Conservation (phyloP, 2,888 invertebrate genomes). For the Blera fallax region DNA sequence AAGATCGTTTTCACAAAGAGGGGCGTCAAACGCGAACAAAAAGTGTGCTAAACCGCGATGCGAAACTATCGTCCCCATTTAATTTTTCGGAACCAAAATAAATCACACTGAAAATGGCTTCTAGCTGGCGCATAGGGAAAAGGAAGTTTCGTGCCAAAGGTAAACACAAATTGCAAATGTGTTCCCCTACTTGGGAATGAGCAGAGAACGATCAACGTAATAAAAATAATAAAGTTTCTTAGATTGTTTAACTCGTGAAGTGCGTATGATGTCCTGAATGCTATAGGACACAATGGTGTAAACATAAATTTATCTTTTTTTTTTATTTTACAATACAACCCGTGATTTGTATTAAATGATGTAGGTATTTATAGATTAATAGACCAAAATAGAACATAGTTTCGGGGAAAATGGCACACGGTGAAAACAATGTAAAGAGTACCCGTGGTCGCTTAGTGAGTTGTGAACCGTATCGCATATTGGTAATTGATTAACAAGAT, state of each 20-base stretch:
- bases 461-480: conserved; percentile 42
- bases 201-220: conserved; percentile 23
- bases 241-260: conserved; percentile 46
- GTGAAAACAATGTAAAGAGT: conserved; percentile 54
- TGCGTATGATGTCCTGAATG: conserved; percentile 55
- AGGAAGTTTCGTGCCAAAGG: conserved; percentile 81
- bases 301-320: conserved; percentile 42
- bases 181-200: conserved; percentile 52
- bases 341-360: conserved; percentile 65
- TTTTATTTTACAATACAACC: conserved; percentile 53
- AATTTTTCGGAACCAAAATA: conserved; percentile 58
- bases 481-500: neutral
- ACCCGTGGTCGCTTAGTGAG: neutral
- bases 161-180: conserved; percentile 75
- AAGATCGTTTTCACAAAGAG: conserved; percentile 41
- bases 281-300: conserved; percentile 59
- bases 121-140: conserved; percentile 81
- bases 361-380: conserved; percentile 63
- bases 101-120: conserved; percentile 77
- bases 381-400: conserved; percentile 62
- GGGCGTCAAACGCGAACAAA: conserved; percentile 28
- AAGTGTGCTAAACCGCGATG: conserved; percentile 57
- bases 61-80: conserved; percentile 35
- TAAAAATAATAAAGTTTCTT: conserved; percentile 37
- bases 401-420: conserved; percentile 38